Evolutionary conservation across 2,113 vertebrate species (phyloP).

Genomic region (Notothenia coriiceps): DNA sequence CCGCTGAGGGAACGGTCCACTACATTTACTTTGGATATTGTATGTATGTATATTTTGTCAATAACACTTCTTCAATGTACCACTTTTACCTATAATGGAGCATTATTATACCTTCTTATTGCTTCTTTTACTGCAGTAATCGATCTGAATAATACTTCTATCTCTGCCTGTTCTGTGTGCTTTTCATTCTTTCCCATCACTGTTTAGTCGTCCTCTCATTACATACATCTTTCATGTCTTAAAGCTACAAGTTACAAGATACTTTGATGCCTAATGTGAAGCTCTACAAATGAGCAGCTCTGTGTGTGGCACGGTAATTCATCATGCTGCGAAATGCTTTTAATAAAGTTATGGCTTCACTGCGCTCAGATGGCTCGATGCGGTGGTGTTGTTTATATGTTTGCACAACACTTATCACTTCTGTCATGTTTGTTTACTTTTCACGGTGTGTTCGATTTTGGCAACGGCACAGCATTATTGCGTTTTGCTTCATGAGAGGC

Average conservation of each 20-base stretch:
- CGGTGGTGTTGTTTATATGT: conserved; percentile 84
- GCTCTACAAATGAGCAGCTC: conserved; percentile 48
- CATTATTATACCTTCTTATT: neutral
- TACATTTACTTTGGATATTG: neutral
- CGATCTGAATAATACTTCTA: neutral
- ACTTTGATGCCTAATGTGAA: conserved; percentile 23
- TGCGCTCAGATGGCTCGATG: conserved; percentile 76
- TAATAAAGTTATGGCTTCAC: conserved; percentile 77
- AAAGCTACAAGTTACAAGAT: conserved; percentile 25
- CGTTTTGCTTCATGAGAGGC: conserved; percentile 90
- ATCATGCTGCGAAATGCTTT: conserved; percentile 68
- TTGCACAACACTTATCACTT: conserved; percentile 87
- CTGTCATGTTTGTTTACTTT: conserved; percentile 86
- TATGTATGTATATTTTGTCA: neutral
- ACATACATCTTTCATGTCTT: conserved; percentile 21
- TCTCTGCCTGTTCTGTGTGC: neutral
- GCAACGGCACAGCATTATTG: conserved; percentile 84
- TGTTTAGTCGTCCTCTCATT: conserved; percentile 19
- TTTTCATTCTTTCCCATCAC: conserved; percentile 11
- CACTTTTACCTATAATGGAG: neutral
- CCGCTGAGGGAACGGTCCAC: neutral
- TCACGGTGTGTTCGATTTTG: conserved; percentile 82
- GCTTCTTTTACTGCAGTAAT: neutral
- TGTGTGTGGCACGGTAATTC: conserved; percentile 42
- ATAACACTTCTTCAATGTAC: neutral